Evolutionary conservation across 1,140 invertebrate species (phyloP), one percentile per base, ranked within the genome.

Genomic region (Arion vulgaris): DNA sequence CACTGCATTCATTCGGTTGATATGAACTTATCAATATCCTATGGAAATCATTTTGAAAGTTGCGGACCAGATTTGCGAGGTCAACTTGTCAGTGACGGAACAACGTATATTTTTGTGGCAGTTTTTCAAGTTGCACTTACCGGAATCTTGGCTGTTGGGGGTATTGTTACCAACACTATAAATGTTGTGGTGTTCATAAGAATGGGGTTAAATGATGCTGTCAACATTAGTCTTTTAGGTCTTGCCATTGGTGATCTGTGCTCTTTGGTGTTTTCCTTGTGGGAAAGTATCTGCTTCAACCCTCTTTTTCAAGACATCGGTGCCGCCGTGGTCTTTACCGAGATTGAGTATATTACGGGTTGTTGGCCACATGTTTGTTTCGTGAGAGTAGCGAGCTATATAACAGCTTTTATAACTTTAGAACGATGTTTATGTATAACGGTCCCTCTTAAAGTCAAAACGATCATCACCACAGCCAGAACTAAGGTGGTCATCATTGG

Each of bases 121-220:
- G 73, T 75, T 23, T 45, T 45, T 34, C 41, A 75, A 9, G 73
- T 75, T 0, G 17, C 73, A 2, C 23, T 75, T 34, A 45, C 38
- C 41, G 73, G 73, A 9, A 34, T 32, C n/a, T 49, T 75, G 38
- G 36, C 71, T 41, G 38, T 72, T 13, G 36, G 36, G 1, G 74
- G 74, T 0, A 76, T 76, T 23, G 32, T 53, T 15, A 51, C 49
- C 0, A 76, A 76, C 41, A 53, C 49, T 0, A 34, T 76, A 9
- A 76, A 76, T 32, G 34, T 76, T n/a, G 74, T 76, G 41, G 49
- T 76, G 15, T 76, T 76, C 74, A 53, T 76, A 11, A 76, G 53
- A 32, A 53, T 53, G 49, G 74, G 74, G 17, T n/a, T 76, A 0
- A n/a, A n/a, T 4, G 74, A 76, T 23, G 2, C 74, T 19, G 49